These are phyloP conservation scores for Propithecus coquereli DNA, from an alignment of 2,113 vertebrate genomes.

Conservation along the genomic window DNA sequence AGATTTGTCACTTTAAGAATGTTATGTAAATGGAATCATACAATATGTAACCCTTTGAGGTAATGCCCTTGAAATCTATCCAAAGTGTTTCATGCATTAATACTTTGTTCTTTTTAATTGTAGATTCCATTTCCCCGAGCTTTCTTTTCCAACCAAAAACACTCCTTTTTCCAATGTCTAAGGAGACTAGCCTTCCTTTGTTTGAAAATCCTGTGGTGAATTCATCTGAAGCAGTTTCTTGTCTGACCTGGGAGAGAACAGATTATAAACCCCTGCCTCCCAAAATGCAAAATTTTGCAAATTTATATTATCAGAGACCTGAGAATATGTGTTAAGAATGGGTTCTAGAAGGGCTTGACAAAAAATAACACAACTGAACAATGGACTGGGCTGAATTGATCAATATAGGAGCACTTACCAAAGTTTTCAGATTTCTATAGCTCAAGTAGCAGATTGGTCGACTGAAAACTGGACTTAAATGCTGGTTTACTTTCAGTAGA, in stretches of 20 bases:
- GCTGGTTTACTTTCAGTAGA: not conserved
- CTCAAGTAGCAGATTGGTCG: not conserved
- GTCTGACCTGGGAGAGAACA: not conserved
- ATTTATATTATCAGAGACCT: not conserved
- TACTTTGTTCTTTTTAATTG: not conserved
- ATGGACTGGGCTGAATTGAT: not conserved
- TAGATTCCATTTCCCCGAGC: not conserved
- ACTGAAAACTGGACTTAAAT: not conserved
- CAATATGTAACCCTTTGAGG: not conserved
- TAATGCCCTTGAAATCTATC: not conserved
- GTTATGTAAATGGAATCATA: not conserved
- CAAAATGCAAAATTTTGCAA: not conserved
- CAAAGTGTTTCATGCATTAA: not conserved
- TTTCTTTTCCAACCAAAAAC: not conserved
- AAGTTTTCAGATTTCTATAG: not conserved
- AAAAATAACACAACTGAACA: not conserved
- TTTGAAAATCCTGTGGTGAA: not conserved
- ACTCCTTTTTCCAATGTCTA: not conserved
- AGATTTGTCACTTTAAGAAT: not conserved
- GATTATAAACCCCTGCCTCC: not conserved
- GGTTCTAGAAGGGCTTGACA: not conserved
- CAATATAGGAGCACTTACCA: not conserved
- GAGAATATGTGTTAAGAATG: not conserved
- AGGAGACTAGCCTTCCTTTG: not conserved
- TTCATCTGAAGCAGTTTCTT: not conserved